phyloP scores from a whole-genome alignment of 2,113 vertebrate species.

The Taurulus bubalis region DNA sequence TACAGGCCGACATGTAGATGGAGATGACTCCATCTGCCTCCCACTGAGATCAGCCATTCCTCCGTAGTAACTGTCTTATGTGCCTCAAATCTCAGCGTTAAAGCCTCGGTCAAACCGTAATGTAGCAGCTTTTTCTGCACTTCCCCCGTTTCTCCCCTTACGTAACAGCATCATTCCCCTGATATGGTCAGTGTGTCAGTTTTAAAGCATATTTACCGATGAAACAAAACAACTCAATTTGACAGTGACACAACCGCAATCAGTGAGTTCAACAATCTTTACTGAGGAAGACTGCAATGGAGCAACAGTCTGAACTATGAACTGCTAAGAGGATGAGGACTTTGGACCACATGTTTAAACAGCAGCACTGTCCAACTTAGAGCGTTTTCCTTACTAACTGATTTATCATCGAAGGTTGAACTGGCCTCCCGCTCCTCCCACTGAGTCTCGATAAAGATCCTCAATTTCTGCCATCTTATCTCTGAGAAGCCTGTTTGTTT shows the following conservation, averaged over 20 bases:
- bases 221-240: not conserved
- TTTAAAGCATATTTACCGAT: not conserved
- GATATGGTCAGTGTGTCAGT: not conserved
- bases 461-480: slow-evolving; percentile 74
- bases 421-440: slow-evolving; percentile 36
- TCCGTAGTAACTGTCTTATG: too few relatives aligned
- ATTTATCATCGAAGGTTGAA: slow-evolving; percentile 61
- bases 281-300: not conserved
- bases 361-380: not conserved
- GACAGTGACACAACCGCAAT: not conserved
- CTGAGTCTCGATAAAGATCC: slow-evolving; percentile 71
- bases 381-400: slow-evolving; percentile 39
- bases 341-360: slow-evolving; percentile 19
- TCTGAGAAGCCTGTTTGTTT: slow-evolving; percentile 49
- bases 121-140: not conserved
- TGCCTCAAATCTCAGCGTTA: too few relatives aligned
- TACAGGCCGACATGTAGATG: too few relatives aligned
- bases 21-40: too few relatives aligned
- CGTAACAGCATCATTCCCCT: not conserved
- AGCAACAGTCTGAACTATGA: not conserved
- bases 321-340: not conserved
- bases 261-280: slow-evolving; percentile 3
- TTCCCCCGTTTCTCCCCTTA: not conserved
- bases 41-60: too few relatives aligned
- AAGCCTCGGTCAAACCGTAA: too few relatives aligned